Evolutionary conservation across 2,888 invertebrate species (phyloP).

Genomic region (Xestobium rufovillosum): DNA sequence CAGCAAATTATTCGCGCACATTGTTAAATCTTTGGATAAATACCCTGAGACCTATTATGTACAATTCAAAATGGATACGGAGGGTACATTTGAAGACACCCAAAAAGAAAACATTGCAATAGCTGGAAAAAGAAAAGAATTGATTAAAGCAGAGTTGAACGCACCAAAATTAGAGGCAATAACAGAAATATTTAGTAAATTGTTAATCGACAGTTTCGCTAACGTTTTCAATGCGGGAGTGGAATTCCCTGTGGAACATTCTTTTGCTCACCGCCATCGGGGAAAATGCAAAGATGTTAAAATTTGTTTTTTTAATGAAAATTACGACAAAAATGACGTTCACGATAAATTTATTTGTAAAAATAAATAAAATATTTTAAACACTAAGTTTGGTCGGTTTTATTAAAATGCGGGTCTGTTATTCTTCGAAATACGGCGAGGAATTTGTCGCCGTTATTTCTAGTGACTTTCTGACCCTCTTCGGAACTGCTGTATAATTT

Average conservation of each 20-base stretch:
- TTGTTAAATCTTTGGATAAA: conserved; percentile 21
- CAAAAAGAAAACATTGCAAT: conserved; percentile 13
- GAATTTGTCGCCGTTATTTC: conserved; percentile 91
- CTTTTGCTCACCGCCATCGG: too few relatives aligned
- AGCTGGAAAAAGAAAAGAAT: too few relatives aligned
- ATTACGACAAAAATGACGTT: too few relatives aligned
- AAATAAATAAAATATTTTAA: too few relatives aligned
- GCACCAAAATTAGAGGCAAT: conserved; percentile 26
- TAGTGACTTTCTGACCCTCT: conserved; percentile 95
- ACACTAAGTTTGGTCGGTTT: too few relatives aligned
- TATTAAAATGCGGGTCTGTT: conserved; percentile 41
- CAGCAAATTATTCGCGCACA: conserved; percentile 29
- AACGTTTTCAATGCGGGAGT: too few relatives aligned
- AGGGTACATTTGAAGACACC: conserved; percentile 16
- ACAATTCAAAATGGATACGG: conserved; percentile 29
- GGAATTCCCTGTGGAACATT: too few relatives aligned
- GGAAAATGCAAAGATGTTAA: too few relatives aligned
- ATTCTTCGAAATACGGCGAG: conserved; percentile 80
- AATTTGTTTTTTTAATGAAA: too few relatives aligned
- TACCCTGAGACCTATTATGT: conserved; percentile 28
- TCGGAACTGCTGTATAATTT: conserved; percentile 90
- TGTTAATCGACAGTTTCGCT: conserved; percentile 30
- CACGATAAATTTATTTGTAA: too few relatives aligned
- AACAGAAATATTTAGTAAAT: conserved; percentile 27
- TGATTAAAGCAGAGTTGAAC: conserved; percentile 25